Conservation (phyloP, 2,113 vertebrate species). For the Podocnemis expansa region DNA sequence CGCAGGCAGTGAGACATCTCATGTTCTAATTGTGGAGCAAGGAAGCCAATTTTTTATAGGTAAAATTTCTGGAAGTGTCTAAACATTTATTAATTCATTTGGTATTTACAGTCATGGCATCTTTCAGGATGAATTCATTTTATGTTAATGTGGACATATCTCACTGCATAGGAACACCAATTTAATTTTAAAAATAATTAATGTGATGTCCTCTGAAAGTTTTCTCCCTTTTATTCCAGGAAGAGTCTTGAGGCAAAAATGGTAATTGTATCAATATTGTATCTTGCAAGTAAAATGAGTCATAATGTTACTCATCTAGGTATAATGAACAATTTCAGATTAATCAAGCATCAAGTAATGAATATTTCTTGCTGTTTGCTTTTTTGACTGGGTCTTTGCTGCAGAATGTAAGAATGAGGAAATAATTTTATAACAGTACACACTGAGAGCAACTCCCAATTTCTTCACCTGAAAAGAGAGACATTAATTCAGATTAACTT, state of each 20-base stretch:
- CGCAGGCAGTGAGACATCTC: background rate
- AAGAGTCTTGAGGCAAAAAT: background rate
- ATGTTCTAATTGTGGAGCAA: background rate
- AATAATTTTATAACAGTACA: background rate
- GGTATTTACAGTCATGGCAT: background rate
- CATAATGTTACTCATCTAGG: background rate
- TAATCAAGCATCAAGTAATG: background rate
- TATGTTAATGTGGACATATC: background rate
- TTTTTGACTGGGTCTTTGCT: background rate
- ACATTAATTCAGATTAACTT: background rate
- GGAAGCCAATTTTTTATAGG: background rate
- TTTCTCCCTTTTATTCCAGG: background rate
- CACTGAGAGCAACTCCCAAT: too few species aligned
- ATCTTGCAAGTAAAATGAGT: background rate
- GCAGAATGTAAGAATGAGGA: background rate
- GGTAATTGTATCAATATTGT: background rate
- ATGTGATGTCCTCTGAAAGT: background rate
- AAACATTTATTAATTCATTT: background rate
- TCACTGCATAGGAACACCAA: background rate
- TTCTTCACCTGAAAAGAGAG: background rate
- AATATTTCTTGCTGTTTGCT: background rate
- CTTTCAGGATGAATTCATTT: background rate
- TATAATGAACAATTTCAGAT: background rate
- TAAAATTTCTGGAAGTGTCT: background rate
- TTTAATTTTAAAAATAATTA: background rate